phyloP scores from a whole-genome alignment of 2,888 invertebrate genomes.

The Ischnura elegans region DNA sequence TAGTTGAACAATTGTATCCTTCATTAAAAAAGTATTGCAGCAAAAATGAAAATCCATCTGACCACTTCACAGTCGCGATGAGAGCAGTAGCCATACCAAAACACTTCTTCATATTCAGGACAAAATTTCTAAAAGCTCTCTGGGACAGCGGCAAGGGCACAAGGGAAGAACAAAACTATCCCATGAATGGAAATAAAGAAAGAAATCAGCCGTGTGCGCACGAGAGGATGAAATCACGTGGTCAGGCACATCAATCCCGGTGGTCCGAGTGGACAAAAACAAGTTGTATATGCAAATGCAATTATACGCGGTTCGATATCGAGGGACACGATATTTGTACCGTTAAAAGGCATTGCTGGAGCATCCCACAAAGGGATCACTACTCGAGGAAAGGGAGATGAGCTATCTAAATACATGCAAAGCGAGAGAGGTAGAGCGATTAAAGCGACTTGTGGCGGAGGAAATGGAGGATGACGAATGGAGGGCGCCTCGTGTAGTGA shows the following conservation, averaged over 20 bases:
- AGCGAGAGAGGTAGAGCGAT: neutral
- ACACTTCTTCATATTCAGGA: neutral
- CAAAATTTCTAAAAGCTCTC: neutral
- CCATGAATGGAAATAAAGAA: neutral
- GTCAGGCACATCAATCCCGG: neutral
- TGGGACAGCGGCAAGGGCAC: neutral
- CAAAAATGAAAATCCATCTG: too few species aligned
- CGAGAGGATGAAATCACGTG: neutral
- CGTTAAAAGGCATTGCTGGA: neutral
- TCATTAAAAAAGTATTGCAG: too few species aligned
- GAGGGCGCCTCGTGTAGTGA: neutral
- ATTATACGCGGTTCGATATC: conserved; percentile 14
- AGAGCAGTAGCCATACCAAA: neutral
- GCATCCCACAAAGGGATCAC: neutral
- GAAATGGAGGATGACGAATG: conserved; percentile 25
- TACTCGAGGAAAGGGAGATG: neutral
- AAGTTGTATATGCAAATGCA: conserved; percentile 35
- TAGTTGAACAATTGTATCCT: too few species aligned
- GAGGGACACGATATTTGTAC: neutral
- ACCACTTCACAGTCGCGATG: too few species aligned
- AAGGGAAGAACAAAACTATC: neutral
- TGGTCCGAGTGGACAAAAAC: neutral
- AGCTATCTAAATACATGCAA: conserved; percentile 5
- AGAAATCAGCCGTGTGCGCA: neutral
- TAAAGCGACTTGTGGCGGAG: neutral